Base-by-base conservation (phyloP, 2,113 vertebrate species). In the Cettia cetti region DNA sequence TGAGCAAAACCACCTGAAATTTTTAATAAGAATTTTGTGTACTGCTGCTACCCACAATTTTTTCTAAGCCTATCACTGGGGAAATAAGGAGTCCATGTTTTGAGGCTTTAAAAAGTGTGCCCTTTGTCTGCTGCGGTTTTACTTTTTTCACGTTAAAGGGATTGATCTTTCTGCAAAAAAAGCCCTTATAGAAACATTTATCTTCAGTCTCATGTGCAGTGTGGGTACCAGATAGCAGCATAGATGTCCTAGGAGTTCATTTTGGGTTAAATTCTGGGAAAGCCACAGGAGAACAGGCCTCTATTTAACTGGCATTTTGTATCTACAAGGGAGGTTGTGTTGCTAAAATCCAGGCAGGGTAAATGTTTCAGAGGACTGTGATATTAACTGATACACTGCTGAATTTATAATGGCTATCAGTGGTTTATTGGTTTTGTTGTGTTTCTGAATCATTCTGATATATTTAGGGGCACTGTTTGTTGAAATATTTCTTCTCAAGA, bases 201-300 rank as follows among this genome's bases (percentile, higher is more conserved):
- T 80, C 18, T 7, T 79, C 40, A 49, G 22, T 54, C 65, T 84
- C 18, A 2, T 47, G 45, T 63, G 27, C 76, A 45, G 40, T 16
- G 31, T 24, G 40, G 13, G 39, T 82, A 80, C 40, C 63, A 59
- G 71, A 57, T 30, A 88, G 75, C 22, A 77, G 53, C 30, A 26
- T 2, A 49, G 71, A 64, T 94, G 45, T 8, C 49, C 57, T 70
- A 80, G 22, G 64, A 44, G 76, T 92, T 97, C 79, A 53, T 83
- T 37, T 74, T 63, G 72, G 68, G 49, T 90, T 94, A 88, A 90
- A 93, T 92, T 93, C 72, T 50, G 11, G 52, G 69, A 87, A 93
- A 64, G 56, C 79, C 75, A 60, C 47, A 63, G 59, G 53, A 87
- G 47, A 83, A 82, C 70, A 92, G 89, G 63, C 50, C 23, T 77